These are phyloP conservation scores for Drosophila ficusphila DNA, from an alignment of 1,140 invertebrate species.

Conservation along the genomic window DNA sequence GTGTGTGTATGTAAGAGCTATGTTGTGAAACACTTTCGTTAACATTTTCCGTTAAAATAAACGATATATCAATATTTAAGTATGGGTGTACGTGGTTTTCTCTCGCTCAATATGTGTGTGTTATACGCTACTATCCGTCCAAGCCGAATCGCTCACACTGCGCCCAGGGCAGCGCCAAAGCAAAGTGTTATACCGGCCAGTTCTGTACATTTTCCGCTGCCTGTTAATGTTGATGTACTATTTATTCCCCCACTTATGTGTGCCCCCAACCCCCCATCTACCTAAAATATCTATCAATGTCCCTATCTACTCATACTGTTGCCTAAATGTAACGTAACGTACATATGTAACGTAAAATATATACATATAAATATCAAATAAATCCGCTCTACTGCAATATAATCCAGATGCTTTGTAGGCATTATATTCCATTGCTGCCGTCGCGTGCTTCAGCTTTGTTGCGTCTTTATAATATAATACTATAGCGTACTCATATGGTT, in stretches of 20 bases:
- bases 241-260: constrained; percentile 28
- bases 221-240: constrained; percentile 41
- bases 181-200: constrained; percentile 68
- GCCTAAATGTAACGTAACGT: constrained; percentile 25
- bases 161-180: constrained; percentile 49
- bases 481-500: constrained; percentile 2
- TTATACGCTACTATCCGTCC: constrained; percentile 36
- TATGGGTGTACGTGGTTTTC: constrained; percentile 23
- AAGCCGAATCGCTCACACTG: constrained; percentile 40
- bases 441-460: constrained; percentile 39
- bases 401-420: constrained; percentile 24
- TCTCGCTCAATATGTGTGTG: constrained; percentile 21
- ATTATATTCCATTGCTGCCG: constrained; percentile 26
- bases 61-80: constrained; percentile 12
- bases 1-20: constrained; percentile 2
- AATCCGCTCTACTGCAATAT: constrained; percentile 10
- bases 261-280: constrained; percentile 31
- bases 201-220: constrained; percentile 46
- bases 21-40: constrained; percentile 1
- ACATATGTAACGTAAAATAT: neutral
- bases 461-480: neutral
- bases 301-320: constrained; percentile 21
- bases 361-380: neutral
- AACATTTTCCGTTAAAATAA: constrained; percentile 6
- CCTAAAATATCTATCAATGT: constrained; percentile 24